Base-by-base conservation (phyloP, 2,888 invertebrate genomes). In the Diogma glabrata region DNA sequence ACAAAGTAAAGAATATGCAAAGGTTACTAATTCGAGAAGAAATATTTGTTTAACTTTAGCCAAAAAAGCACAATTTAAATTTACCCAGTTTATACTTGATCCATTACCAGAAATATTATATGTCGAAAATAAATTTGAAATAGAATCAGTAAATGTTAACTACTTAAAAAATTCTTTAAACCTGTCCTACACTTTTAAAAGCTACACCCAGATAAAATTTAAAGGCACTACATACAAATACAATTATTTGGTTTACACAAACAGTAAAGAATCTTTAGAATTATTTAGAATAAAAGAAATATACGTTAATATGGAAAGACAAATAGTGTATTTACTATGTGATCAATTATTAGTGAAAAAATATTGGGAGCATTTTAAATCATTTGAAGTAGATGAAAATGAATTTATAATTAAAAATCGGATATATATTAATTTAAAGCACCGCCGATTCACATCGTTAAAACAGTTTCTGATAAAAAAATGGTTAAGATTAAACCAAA, bases 1-100 rank as follows among this genome's bases (percentile, higher is more conserved):
- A 19, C 47, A 51, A 51, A 22, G 38, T 5, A 47, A 51, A 51
- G 24, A 33, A 24, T 51, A 47, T 51, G 33, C 47, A 3, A 47
- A 38, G 20, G 33, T 26, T 5, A 51, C 24, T 9, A 51, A 46
- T 16, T 46, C 38, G 17, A 51, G 51, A 40, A 51, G 17, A 48
- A 51, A 51, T 38, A 47, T 51, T 38, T 33, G 22, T 23, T 24
- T 47, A 47, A 40, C 40, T 3, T 20, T 40, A 6, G 12, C 19
- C 2, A 40, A 40, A n/a, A 40, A 40, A 40, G 40, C 40, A 20
- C 40, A 40, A 9, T 19, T 40, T 10, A 19, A 19, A 10, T 40
- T 40, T 3, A 19, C 40, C 2, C 20, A 19, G 20, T 40, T 40
- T 19, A 12, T 40, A 19, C 10, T 20, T 4, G 19, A 40, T 20